Evolutionary conservation across 2,113 vertebrate species (phyloP).

Genomic region (Tamias sibiricus): DNA sequence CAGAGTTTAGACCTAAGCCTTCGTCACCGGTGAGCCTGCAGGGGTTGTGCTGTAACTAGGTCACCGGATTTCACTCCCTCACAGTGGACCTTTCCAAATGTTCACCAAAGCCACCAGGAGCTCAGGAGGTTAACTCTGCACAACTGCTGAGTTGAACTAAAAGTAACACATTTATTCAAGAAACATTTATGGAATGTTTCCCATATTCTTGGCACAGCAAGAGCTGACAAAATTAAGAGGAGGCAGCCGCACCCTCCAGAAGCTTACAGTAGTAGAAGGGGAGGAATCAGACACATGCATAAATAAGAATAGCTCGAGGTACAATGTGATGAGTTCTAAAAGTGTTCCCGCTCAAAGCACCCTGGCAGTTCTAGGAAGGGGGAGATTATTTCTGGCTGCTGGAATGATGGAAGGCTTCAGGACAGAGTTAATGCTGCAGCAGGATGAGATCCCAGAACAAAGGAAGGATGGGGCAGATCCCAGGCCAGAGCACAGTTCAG

Average conservation of each 20-base stretch:
- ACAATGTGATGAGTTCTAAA: slow-evolving; percentile 38
- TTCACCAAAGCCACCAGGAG: slow-evolving; percentile 48
- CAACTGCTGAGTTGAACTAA: slow-evolving; percentile 34
- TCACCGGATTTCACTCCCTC: slow-evolving; percentile 51
- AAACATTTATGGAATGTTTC: slow-evolving; percentile 23
- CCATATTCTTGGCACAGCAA: slow-evolving; percentile 25
- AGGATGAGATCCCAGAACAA: background rate
- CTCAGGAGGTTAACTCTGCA: slow-evolving; percentile 28
- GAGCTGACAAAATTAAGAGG: slow-evolving; percentile 35
- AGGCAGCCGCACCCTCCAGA: background rate
- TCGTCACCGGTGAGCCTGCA: background rate
- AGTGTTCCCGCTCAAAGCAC: background rate
- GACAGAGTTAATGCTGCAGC: slow-evolving; percentile 10
- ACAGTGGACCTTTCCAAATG: slow-evolving; percentile 40
- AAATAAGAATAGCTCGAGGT: slow-evolving; percentile 26
- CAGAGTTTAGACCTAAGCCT: background rate
- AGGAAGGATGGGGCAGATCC: background rate
- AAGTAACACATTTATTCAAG: slow-evolving; percentile 38
- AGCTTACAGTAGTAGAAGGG: slow-evolving; percentile 2
- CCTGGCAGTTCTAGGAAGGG: background rate
- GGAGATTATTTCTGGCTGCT: slow-evolving; percentile 53
- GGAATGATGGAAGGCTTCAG: background rate
- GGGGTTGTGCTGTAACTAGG: slow-evolving; percentile 65
- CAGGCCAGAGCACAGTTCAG: background rate
- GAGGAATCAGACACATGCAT: background rate